Percentiles rank a stretch among this genome's conserved stretches.
Evolutionary conservation across 2,888 invertebrate species (phyloP).

Genomic region (Aradus depressus): DNA sequence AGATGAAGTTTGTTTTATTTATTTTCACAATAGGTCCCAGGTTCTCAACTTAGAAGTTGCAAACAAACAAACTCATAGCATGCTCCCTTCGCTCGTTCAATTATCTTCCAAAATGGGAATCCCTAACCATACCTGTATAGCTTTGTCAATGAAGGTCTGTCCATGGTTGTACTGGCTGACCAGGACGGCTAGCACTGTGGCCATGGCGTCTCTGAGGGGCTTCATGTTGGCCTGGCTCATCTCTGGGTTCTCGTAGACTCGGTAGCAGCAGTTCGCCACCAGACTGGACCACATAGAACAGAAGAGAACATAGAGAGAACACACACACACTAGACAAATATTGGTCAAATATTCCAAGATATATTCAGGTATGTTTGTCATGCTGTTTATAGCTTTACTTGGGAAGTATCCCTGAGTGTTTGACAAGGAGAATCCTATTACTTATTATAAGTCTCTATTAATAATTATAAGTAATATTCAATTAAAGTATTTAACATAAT

Average conservation of each 20-base stretch:
- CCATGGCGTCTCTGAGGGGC: conserved; percentile 53
- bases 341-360: neutral
- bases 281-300: conserved; percentile 46
- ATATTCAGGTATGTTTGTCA: neutral
- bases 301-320: conserved; percentile 3
- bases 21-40: too few relatives aligned
- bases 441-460: too few relatives aligned
- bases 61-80: too few relatives aligned
- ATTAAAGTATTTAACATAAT: too few relatives aligned
- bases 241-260: conserved; percentile 50
- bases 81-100: too few relatives aligned
- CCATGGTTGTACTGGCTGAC: conserved; percentile 78
- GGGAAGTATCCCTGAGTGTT: too few relatives aligned
- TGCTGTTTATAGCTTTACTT: neutral
- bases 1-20: too few relatives aligned
- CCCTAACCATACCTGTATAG: conserved; percentile 42
- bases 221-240: conserved; percentile 47
- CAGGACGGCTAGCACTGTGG: conserved; percentile 67
- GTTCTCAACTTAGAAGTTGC: too few relatives aligned
- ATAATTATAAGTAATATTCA: too few relatives aligned
- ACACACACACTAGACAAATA: neutral
- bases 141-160: conserved; percentile 58
- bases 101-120: too few relatives aligned
- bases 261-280: conserved; percentile 64
- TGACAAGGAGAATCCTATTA: too few relatives aligned